phyloP scores from a whole-genome alignment of 2,888 invertebrate genomes.

The Heteromyza rotundicornis region DNA sequence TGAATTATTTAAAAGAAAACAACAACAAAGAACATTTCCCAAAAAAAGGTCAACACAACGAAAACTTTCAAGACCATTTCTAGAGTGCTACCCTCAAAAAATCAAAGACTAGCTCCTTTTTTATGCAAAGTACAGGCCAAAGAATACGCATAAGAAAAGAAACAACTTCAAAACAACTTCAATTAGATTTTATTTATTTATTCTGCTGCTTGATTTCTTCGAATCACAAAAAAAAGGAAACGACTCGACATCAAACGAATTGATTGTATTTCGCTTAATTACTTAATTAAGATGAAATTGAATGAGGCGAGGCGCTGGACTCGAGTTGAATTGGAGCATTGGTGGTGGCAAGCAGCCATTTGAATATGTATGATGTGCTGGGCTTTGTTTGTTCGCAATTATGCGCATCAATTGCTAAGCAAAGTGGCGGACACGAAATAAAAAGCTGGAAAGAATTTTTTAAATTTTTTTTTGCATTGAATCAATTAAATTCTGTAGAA shows the following conservation, averaged over 20 bases:
- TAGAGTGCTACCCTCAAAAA: no score
- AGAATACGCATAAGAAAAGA: neutral
- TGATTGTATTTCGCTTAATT: constrained; percentile 25
- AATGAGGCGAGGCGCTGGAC: neutral
- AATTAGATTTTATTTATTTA: neutral
- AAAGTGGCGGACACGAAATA: constrained; percentile 2
- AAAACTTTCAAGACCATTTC: neutral
- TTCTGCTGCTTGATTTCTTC: neutral
- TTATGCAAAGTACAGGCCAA: neutral
- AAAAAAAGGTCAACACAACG: neutral
- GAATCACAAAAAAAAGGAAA: no score
- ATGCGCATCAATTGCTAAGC: constrained; percentile 15
- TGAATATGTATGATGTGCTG: neutral
- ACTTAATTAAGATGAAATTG: constrained; percentile 27
- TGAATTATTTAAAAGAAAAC: neutral
- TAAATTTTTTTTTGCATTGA: neutral
- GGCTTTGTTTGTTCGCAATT: constrained; percentile 19
- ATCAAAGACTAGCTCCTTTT: no score
- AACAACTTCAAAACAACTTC: neutral
- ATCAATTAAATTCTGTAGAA: neutral
- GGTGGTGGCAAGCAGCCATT: neutral
- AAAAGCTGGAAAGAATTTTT: neutral
- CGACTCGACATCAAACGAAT: constrained; percentile 21
- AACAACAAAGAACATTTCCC: no score
- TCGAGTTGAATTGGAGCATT: neutral